A percentile compares a stretch with the other conserved stretches of the same genome.
Evolutionary conservation across 1,140 invertebrate species (phyloP).

Genomic region (Heterodera carotae): DNA sequence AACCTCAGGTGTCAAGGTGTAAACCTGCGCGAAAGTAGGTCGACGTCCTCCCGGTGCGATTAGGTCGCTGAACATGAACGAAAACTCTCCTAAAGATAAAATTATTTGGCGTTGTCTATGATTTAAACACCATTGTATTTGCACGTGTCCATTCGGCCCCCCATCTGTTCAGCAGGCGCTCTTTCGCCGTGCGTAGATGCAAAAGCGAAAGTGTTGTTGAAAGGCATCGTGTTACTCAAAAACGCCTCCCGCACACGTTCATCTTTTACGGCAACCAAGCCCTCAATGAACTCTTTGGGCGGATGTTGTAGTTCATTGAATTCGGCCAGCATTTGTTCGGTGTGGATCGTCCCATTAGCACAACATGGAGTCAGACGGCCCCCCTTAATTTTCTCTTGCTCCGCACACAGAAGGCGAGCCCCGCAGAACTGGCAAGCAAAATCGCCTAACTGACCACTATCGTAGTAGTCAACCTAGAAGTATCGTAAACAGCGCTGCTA

Average conservation of each 20-base stretch:
- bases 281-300: not conserved
- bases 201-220: not conserved
- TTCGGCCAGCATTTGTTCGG: not conserved
- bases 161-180: not conserved
- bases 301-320: not conserved
- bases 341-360: not conserved
- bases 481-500: no score
- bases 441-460: slow-evolving; percentile 4
- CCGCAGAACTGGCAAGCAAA: not conserved
- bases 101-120: not conserved
- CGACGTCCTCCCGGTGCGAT: not conserved
- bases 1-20: not conserved
- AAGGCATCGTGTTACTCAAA: not conserved
- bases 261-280: not conserved
- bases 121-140: not conserved
- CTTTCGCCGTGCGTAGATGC: not conserved
- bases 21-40: not conserved
- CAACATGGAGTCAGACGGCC: not conserved
- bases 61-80: not conserved
- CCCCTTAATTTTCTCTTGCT: not conserved
- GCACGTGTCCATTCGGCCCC: not conserved
- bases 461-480: slow-evolving; percentile 2
- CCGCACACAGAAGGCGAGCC: not conserved
- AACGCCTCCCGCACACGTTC: not conserved
- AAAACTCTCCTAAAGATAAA: not conserved